Percentiles rank a stretch among this genome's conserved stretches.
Evolutionary conservation across 2,888 invertebrate species (phyloP).

Genomic region (Drosophila parthenogenetica): DNA sequence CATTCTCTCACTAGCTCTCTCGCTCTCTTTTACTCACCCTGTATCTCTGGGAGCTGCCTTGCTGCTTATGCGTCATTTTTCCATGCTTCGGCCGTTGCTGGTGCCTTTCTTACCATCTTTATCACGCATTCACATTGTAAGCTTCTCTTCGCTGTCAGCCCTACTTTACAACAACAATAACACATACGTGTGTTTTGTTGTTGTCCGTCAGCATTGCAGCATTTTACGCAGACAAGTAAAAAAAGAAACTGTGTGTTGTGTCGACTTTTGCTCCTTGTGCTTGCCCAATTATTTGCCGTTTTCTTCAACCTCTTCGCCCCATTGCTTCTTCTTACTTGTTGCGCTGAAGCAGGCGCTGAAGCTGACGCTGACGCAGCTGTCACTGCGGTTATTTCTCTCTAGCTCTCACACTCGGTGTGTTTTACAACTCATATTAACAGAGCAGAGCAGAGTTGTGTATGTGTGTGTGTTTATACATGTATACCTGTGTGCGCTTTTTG

Average conservation of each 20-base stretch:
- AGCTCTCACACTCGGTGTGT: neutral
- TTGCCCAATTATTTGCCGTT: slow-evolving; percentile 56
- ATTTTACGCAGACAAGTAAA: slow-evolving; percentile 70
- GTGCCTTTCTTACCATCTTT: slow-evolving; percentile 68
- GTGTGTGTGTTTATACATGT: slow-evolving; percentile 1
- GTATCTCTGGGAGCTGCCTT: neutral
- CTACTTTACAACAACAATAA: slow-evolving; percentile 42
- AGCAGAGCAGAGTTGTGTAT: slow-evolving; percentile 1
- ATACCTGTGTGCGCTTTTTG: slow-evolving; percentile 18
- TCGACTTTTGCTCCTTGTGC: slow-evolving; percentile 35
- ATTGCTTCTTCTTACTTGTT: slow-evolving; percentile 75
- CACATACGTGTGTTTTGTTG: slow-evolving; percentile 35
- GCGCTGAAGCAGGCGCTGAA: slow-evolving; percentile 57
- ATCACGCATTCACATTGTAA: slow-evolving; percentile 48
- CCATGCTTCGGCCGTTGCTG: slow-evolving; percentile 49
- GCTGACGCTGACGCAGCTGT: slow-evolving; percentile 56
- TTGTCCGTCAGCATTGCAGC: slow-evolving; percentile 76
- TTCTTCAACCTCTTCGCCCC: slow-evolving; percentile 47
- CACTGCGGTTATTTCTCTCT: slow-evolving; percentile 42
- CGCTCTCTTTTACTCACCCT: slow-evolving; percentile 6
- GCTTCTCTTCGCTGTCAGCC: slow-evolving; percentile 26
- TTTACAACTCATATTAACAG: neutral
- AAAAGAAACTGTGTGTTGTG: slow-evolving; percentile 19
- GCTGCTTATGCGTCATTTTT: slow-evolving; percentile 76
- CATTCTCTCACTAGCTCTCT: slow-evolving; percentile 9